A percentile compares a stretch with the other conserved stretches of the same genome.
Evolutionary conservation across 2,888 invertebrate species (phyloP).

Genomic region (Epistrophe eligans): DNA sequence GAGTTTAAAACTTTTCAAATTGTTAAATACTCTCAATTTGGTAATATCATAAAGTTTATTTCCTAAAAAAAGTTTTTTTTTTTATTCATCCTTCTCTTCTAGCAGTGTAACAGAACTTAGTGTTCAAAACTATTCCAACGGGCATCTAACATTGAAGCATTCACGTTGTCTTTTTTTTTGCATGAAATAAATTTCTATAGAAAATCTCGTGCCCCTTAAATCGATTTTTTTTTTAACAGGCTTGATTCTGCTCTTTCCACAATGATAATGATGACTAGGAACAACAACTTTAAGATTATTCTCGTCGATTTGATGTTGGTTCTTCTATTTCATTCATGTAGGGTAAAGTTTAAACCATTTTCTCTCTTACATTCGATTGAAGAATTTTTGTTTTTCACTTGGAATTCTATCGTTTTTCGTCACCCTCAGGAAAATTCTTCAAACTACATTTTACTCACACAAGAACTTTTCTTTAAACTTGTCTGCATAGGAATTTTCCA

Average conservation of each 20-base stretch:
- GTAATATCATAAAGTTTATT: not conserved
- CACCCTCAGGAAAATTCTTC: constrained; percentile 39
- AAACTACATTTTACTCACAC: constrained; percentile 8
- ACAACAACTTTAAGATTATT: constrained; percentile 37
- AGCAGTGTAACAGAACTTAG: not conserved
- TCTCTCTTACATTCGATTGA: constrained; percentile 51
- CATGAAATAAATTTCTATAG: constrained; percentile 35
- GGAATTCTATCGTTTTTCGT: constrained; percentile 49
- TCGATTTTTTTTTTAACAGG: constrained; percentile 44
- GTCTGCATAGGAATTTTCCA: constrained; percentile 39
- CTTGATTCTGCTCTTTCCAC: constrained; percentile 24
- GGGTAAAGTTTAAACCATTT: constrained; percentile 50
- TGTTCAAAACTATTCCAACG: constrained; percentile 38
- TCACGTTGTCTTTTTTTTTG: not conserved
- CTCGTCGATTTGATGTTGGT: constrained; percentile 57
- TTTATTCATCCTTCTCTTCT: not conserved
- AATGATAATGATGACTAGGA: constrained; percentile 9
- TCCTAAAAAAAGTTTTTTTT: not conserved
- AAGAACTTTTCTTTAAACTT: constrained; percentile 15
- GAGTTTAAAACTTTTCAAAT: not conserved
- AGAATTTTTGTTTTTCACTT: constrained; percentile 47
- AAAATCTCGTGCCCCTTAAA: constrained; percentile 1
- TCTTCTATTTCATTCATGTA: not conserved
- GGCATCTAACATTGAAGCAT: constrained; percentile 12
- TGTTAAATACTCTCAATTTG: not conserved